phyloP scores from a whole-genome alignment of 2,888 invertebrate genomes.

The Macaria notata region DNA sequence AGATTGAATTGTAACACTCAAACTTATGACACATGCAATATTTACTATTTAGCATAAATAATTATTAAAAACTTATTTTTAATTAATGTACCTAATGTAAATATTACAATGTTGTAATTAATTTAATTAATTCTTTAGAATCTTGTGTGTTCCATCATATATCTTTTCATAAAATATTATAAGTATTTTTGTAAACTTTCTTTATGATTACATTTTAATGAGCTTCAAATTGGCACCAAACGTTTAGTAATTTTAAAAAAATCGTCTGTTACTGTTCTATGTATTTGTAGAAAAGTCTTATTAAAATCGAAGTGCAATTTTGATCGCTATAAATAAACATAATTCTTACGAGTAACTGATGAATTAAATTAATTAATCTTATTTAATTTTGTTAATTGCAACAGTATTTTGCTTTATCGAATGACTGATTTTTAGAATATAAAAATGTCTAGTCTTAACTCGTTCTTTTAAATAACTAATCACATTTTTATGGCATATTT shows the following conservation, averaged over 20 bases:
- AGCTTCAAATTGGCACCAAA: slow-evolving; percentile 55
- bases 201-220: slow-evolving; percentile 38
- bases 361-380: no score
- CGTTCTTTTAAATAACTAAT: slow-evolving; percentile 28
- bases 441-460: slow-evolving; percentile 63
- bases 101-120: slow-evolving; percentile 40
- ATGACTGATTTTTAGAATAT: slow-evolving; percentile 70
- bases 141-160: slow-evolving; percentile 37
- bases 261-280: slow-evolving; percentile 30
- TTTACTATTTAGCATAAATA: slow-evolving; percentile 55
- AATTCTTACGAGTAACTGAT: neutral
- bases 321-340: no score
- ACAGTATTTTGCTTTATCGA: slow-evolving; percentile 49
- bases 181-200: slow-evolving; percentile 33
- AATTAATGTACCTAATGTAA: slow-evolving; percentile 52
- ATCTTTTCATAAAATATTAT: slow-evolving; percentile 41
- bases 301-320: no score
- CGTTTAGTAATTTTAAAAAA: slow-evolving; percentile 24
- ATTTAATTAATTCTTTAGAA: slow-evolving; percentile 36
- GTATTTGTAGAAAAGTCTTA: slow-evolving; percentile 35
- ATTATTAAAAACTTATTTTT: slow-evolving; percentile 43
- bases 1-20: slow-evolving; percentile 44
- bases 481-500: neutral
- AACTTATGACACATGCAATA: slow-evolving; percentile 74
- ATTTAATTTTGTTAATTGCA: slow-evolving; percentile 1